Base-by-base conservation (phyloP, 2,888 invertebrate species). In the Macaria liturata region DNA sequence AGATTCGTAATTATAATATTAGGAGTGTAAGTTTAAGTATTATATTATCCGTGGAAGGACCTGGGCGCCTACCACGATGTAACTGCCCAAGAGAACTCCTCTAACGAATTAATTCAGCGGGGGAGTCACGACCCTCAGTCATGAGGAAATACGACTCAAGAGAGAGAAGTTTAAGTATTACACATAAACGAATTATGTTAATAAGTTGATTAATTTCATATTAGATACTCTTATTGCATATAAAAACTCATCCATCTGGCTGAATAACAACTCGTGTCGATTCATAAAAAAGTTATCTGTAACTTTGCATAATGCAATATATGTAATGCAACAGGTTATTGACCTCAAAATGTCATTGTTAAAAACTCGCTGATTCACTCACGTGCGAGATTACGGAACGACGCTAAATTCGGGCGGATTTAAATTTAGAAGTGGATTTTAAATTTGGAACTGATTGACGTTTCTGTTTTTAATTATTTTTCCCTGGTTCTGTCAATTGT, bases 321-420 rank as follows among this genome's bases (percentile, higher is more conserved):
- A 37, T 48, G 20, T 44, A 63, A 54, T 54, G 60, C 54, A 62
- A 59, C 32, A 49, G 64, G 58, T 64, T 62, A 55, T 51, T 53
- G 60, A 64, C 62, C 5, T 37, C 30, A 45, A 52, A 42, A 55
- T 56, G 57, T 47, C 59, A 64, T 66, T 66, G 65, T 54, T 61
- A 46, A 54, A 44, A 57, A 62, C 63, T 59, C 49, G 66, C 62
- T 60, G 44, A 50, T 44, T 66, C 66, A 66, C 57, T 3, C 20
- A 47, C 48, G 48, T 46, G n/a, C 31, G 32, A 53, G 46, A 58
- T 55, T 58, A 59, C 59, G 40, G 44, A 37, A 56, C 59, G 44
- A 9, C 52, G 60, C 64, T 62, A 59, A 49, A 59, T 46, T 42
- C 42, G 45, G 62, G 49, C 44, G 37, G 45, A 62, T 57, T 58